Conservation (phyloP, 1,140 invertebrate species). For the Drosophila nasuta region DNA sequence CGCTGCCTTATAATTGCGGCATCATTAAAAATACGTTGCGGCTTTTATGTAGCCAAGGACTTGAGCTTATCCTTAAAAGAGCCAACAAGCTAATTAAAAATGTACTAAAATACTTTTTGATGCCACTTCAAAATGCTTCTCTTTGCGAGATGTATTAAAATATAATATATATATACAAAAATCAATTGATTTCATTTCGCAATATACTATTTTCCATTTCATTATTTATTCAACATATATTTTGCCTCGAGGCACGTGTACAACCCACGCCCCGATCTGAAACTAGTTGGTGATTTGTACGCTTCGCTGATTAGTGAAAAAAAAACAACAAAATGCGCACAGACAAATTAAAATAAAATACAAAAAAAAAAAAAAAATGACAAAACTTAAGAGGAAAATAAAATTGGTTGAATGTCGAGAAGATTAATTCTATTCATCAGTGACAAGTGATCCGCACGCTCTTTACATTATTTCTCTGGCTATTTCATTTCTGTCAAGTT, state of each 20-base stretch:
- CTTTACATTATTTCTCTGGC: conserved; percentile 1
- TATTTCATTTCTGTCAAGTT: conserved; percentile 5
- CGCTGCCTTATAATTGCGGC: conserved; percentile 22
- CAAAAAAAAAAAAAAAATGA: not conserved
- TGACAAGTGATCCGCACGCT: conserved; percentile 33
- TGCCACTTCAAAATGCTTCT: not conserved
- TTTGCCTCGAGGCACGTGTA: conserved; percentile 17
- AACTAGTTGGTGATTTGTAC: conserved; percentile 13
- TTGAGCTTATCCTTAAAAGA: conserved; percentile 8
- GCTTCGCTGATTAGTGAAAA: conserved; percentile 18
- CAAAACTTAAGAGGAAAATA: not conserved
- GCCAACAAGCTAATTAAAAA: conserved; percentile 20
- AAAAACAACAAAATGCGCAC: not conserved
- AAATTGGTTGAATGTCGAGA: conserved; percentile 4
- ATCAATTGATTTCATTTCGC: no score
- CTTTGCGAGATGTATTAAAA: not conserved
- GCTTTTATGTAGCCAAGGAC: conserved; percentile 25
- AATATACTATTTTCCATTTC: no score
- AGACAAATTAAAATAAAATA: conserved; percentile 1
- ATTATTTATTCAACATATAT: not conserved
- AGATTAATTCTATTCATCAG: conserved; percentile 33
- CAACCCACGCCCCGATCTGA: conserved; percentile 16
- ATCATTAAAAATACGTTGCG: conserved; percentile 31
- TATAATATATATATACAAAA: conserved; percentile 3
- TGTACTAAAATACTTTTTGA: conserved; percentile 11